Percentiles rank a stretch among this genome's conserved stretches.
phyloP scores from a whole-genome alignment of 2,888 invertebrate genomes.

The Plebejus argus region DNA sequence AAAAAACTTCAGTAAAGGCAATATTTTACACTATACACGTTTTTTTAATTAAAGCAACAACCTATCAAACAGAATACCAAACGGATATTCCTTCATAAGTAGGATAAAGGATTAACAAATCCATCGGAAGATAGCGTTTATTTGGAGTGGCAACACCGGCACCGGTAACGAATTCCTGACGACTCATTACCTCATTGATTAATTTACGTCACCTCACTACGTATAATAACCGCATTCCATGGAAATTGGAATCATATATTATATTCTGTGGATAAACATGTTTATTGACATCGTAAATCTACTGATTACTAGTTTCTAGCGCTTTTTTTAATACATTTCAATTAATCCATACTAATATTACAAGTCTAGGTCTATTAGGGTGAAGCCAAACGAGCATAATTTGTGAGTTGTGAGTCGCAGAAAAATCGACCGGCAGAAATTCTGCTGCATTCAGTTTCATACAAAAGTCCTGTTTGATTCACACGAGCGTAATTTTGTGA shows the following conservation, averaged over 20 bases:
- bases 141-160: slow-evolving; percentile 20
- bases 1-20: too few species aligned
- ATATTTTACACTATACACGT: too few species aligned
- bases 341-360: background rate
- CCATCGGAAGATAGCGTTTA: background rate
- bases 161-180: slow-evolving; percentile 30
- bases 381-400: too few species aligned
- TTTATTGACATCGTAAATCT: background rate
- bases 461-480: too few species aligned
- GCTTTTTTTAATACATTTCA: background rate
- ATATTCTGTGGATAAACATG: slow-evolving; percentile 18
- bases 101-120: background rate
- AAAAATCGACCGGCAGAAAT: too few species aligned
- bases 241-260: too few species aligned
- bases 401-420: too few species aligned
- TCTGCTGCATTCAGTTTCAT: too few species aligned
- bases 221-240: slow-evolving; percentile 33
- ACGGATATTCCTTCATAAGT: background rate
- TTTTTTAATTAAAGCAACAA: too few species aligned
- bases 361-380: too few species aligned
- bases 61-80: too few species aligned
- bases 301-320: background rate
- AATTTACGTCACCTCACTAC: slow-evolving; percentile 37
- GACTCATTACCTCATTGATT: slow-evolving; percentile 39
- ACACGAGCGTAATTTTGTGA: too few species aligned